phyloP scores from a whole-genome alignment of 1,140 invertebrate genomes.

The Drosophila mauritiana region DNA sequence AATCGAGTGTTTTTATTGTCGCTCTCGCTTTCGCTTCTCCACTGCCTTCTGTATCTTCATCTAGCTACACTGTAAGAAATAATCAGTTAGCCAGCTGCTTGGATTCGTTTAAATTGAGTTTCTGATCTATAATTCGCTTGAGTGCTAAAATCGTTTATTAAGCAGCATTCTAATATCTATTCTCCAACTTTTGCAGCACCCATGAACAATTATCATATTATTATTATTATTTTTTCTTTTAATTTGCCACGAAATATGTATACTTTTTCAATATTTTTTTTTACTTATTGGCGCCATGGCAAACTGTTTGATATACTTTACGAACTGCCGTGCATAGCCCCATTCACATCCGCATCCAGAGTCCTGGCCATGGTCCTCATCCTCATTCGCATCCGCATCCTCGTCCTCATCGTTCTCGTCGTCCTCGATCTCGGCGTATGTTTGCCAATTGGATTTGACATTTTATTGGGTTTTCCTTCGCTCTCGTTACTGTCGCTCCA shows the following conservation, averaged over 20 bases:
- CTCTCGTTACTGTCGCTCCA: constrained; percentile 77
- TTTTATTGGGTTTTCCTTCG: constrained; percentile 79
- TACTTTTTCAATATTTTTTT: not conserved
- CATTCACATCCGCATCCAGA: constrained; percentile 8
- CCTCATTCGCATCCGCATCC: not conserved
- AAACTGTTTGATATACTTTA: constrained; percentile 77
- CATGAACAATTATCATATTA: no score
- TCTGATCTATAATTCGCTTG: no score
- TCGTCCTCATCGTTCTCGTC: constrained; percentile 16
- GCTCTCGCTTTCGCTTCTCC: constrained; percentile 14
- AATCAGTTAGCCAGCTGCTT: not conserved
- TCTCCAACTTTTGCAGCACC: no score
- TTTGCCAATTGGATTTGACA: constrained; percentile 83
- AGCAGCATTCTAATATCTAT: no score
- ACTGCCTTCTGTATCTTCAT: constrained; percentile 19
- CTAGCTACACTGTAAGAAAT: constrained; percentile 22
- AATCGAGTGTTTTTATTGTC: constrained; percentile 75
- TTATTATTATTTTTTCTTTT: no score
- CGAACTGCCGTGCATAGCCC: constrained; percentile 55
- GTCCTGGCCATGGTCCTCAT: constrained; percentile 22
- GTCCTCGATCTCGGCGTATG: constrained; percentile 45
- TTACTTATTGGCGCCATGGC: constrained; percentile 35
- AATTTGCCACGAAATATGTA: not conserved
- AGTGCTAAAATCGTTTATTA: no score
- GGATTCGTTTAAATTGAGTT: no score